phyloP scores from a whole-genome alignment of 2,888 invertebrate genomes.

The Cryptus viduatorius region DNA sequence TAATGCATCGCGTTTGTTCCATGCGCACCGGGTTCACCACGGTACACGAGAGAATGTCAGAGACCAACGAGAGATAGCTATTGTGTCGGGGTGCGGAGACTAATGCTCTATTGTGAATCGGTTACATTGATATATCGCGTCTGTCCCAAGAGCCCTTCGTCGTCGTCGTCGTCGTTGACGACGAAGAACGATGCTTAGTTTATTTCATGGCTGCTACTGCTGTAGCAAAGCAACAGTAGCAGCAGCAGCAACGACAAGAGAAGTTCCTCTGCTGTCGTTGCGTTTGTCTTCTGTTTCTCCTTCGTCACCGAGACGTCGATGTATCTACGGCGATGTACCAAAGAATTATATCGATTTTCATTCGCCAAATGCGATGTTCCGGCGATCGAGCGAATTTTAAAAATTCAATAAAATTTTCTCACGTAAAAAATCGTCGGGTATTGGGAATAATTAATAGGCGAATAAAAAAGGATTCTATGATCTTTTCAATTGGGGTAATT shows the following conservation, averaged over 20 bases:
- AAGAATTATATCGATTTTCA: too few relatives aligned
- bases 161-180: constrained; percentile 47
- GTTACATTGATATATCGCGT: constrained; percentile 76
- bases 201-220: constrained; percentile 37
- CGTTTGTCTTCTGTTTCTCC: not conserved
- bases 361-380: too few relatives aligned
- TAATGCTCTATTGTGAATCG: constrained; percentile 80
- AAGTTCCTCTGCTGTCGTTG: constrained; percentile 11
- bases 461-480: too few relatives aligned
- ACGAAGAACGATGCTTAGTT: constrained; percentile 31
- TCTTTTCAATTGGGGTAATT: not conserved
- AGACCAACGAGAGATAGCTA: constrained; percentile 70
- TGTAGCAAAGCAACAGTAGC: not conserved
- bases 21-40: constrained; percentile 40
- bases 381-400: too few relatives aligned
- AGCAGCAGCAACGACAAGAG: constrained; percentile 14
- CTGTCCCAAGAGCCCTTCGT: constrained; percentile 32
- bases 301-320: not conserved
- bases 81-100: constrained; percentile 75
- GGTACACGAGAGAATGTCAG: constrained; percentile 45
- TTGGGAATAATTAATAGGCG: too few relatives aligned
- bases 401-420: too few relatives aligned
- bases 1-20: constrained; percentile 55
- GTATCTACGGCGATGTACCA: too few relatives aligned
- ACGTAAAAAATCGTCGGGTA: too few relatives aligned